Evolutionary conservation across 2,113 vertebrate species (phyloP).

Genomic region (Dasypus novemcinctus): DNA sequence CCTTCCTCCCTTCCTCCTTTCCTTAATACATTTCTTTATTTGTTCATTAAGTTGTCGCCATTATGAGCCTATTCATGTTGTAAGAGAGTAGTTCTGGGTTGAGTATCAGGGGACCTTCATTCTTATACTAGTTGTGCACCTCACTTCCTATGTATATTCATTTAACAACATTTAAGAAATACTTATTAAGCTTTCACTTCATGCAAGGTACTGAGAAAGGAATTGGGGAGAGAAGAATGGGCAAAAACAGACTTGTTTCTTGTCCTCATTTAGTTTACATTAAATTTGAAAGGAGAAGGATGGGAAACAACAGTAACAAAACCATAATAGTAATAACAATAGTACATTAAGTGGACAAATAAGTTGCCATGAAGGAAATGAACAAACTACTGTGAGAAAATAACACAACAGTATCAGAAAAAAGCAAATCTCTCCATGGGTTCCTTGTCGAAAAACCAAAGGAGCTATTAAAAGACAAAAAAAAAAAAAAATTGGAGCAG

Average conservation of each 20-base stretch:
- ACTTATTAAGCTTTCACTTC: neutral
- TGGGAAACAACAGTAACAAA: neutral
- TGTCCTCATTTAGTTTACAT: neutral
- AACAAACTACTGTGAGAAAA: neutral
- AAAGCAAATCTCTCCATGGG: neutral
- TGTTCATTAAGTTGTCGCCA: neutral
- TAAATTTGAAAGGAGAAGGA: neutral
- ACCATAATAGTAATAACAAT: neutral
- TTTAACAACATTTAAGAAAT: neutral
- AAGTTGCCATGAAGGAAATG: neutral
- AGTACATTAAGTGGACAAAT: neutral
- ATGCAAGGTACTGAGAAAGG: neutral
- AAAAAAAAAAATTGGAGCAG: neutral
- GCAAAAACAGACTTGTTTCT: neutral
- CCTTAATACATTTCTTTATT: neutral
- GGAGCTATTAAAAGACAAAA: neutral
- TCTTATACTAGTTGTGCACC: neutral
- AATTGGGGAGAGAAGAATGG: neutral
- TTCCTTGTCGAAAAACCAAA: neutral
- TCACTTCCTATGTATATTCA: neutral
- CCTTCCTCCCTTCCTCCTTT: neutral
- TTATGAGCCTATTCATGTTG: neutral
- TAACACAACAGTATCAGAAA: neutral
- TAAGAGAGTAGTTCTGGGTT: neutral
- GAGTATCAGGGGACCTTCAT: fast-evolving